Percentiles rank a stretch among this genome's conserved stretches.
phyloP scores from a whole-genome alignment of 2,888 invertebrate genomes.

The Drosophila greeni region DNA sequence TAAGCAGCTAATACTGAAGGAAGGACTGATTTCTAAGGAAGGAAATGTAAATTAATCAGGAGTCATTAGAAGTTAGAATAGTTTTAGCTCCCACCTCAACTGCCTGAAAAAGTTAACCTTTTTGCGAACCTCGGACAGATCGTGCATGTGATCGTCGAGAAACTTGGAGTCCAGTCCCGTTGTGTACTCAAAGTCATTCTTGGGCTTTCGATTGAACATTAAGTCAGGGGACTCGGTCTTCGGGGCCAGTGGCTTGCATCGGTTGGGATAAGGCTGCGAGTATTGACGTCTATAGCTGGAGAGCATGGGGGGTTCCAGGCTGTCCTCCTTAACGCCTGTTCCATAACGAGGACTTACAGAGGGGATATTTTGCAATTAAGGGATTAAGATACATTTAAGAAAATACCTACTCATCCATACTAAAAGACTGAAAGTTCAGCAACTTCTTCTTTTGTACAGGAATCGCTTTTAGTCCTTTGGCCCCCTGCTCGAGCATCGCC shows the following conservation, averaged over 20 bases:
- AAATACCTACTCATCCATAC: constrained; percentile 60
- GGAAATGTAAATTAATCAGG: not conserved
- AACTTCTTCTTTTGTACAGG: constrained; percentile 51
- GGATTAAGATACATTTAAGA: not conserved
- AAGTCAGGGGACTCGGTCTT: constrained; percentile 50
- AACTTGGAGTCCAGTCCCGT: constrained; percentile 60
- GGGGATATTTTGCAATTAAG: not conserved
- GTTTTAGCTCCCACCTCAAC: constrained; percentile 39
- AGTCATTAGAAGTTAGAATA: too few relatives aligned
- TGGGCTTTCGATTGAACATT: constrained; percentile 61
- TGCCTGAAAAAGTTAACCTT: constrained; percentile 62
- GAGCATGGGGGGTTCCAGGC: constrained; percentile 41
- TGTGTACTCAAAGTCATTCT: constrained; percentile 55
- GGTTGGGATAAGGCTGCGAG: constrained; percentile 47
- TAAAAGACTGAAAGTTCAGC: constrained; percentile 62
- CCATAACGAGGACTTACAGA: constrained; percentile 58
- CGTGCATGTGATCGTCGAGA: constrained; percentile 61
- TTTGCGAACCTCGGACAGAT: constrained; percentile 52
- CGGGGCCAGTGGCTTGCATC: constrained; percentile 41
- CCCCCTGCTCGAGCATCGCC: constrained; percentile 59
- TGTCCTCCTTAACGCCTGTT: constrained; percentile 30
- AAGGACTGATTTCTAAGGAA: constrained; percentile 56
- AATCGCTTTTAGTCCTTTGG: constrained; percentile 34
- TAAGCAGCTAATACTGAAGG: constrained; percentile 41
- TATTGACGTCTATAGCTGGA: constrained; percentile 52